These are phyloP conservation scores for Stegana nigrithorax DNA, from an alignment of 2,888 invertebrate species.

Conservation along the genomic window DNA sequence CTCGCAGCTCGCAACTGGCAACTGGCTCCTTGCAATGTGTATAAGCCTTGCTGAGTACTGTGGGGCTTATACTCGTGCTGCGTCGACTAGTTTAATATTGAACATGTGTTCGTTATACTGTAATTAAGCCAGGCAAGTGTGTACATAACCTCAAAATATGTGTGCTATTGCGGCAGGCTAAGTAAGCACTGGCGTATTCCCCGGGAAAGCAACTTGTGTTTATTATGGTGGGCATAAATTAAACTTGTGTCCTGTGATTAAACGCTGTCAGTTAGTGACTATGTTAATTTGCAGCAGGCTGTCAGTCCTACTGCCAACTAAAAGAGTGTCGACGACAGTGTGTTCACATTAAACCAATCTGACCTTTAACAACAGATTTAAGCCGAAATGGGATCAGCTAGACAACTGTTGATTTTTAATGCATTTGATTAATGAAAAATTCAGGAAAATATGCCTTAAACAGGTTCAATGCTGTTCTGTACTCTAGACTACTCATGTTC, in stretches of 20 bases:
- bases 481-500: no score
- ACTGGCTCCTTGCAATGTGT: not conserved
- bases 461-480: no score
- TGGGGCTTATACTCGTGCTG: constrained; percentile 7
- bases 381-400: no score
- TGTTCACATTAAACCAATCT: no score
- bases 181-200: not conserved
- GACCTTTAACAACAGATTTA: no score
- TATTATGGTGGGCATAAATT: not conserved
- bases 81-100: constrained; percentile 22
- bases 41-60: constrained; percentile 18
- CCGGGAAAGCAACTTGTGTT: not conserved
- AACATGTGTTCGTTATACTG: constrained; percentile 34
- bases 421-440: no score
- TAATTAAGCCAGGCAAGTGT: constrained; percentile 1
- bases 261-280: not conserved
- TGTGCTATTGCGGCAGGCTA: no score
- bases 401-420: no score
- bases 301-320: no score
- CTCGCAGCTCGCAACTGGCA: not conserved
- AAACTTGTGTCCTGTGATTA: not conserved
- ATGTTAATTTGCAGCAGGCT: no score
- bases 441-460: no score
- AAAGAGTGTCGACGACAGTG: no score
- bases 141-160: constrained; percentile 15